phyloP scores from a whole-genome alignment of 1,140 invertebrate species.

The Propsilocerus akamusi region DNA sequence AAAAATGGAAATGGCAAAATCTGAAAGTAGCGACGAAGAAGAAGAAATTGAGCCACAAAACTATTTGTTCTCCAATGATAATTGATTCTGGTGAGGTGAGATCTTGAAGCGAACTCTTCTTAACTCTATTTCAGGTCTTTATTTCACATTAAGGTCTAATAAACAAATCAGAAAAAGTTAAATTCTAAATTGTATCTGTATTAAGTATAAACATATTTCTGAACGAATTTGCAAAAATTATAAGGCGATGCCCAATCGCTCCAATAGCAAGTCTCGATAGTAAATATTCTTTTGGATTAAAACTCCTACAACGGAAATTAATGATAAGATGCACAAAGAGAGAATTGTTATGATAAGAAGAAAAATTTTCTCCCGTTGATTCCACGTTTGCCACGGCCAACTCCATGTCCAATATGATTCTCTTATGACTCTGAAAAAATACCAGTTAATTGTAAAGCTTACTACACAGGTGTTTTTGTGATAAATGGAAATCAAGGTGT shows the following conservation, averaged over 20 bases:
- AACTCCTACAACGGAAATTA: not conserved
- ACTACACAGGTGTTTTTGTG: not conserved
- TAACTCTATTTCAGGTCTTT: no score
- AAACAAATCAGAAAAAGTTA: not conserved
- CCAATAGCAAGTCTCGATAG: not conserved
- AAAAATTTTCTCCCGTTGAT: not conserved
- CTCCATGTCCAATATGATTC: not conserved
- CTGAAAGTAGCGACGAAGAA: not conserved
- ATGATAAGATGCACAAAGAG: not conserved
- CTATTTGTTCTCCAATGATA: not conserved
- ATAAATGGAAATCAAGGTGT: no score
- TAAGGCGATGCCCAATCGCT: not conserved
- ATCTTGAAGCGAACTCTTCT: no score
- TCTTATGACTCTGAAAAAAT: not conserved
- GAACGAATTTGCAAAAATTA: not conserved
- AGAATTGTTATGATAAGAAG: not conserved
- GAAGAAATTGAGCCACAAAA: not conserved
- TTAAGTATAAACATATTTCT: not conserved
- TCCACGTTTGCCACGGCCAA: not conserved
- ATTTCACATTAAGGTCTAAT: not conserved
- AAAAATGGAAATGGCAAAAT: not conserved
- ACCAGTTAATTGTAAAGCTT: not conserved
- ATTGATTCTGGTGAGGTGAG: not conserved
- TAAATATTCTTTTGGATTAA: not conserved
- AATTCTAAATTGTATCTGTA: not conserved